phyloP scores from a whole-genome alignment of 1,140 invertebrate genomes.

The Gryllus bimaculatus region DNA sequence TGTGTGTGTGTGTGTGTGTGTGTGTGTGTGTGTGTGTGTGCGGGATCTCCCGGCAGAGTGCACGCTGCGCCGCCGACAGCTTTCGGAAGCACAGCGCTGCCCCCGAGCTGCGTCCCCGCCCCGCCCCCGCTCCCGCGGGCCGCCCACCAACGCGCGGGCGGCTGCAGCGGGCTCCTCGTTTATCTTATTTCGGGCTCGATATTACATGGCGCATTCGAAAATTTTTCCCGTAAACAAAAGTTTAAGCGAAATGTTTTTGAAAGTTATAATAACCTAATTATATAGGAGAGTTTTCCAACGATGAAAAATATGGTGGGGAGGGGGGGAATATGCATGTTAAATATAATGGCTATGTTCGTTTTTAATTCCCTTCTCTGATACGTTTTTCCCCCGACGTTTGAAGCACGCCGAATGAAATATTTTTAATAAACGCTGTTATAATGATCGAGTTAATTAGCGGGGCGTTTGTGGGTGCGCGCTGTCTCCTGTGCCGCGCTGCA shows the following conservation, averaged over 20 bases:
- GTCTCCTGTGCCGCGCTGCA: neutral
- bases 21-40: too few species aligned
- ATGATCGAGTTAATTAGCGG: neutral
- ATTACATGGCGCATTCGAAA: neutral
- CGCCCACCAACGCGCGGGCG: too few species aligned
- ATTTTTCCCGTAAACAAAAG: neutral
- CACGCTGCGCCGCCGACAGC: too few species aligned
- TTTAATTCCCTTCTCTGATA: neutral
- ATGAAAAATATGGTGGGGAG: neutral
- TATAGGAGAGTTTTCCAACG: neutral
- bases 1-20: too few species aligned
- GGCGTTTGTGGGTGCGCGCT: neutral
- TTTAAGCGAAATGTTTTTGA: constrained; percentile 1
- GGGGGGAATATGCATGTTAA: neutral
- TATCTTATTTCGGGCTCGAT: too few species aligned
- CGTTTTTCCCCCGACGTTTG: neutral
- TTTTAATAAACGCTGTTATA: neutral
- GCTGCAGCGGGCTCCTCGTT: too few species aligned
- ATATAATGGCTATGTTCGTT: constrained; percentile 1
- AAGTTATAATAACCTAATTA: constrained; percentile 6
- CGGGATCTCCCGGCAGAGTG: too few species aligned
- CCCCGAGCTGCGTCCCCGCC: too few species aligned
- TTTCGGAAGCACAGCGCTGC: too few species aligned
- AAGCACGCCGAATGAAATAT: neutral
- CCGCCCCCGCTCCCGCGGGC: too few species aligned